These are phyloP conservation scores for Drosophila ezoana DNA, from an alignment of 2,888 invertebrate species.

Conservation along the genomic window DNA sequence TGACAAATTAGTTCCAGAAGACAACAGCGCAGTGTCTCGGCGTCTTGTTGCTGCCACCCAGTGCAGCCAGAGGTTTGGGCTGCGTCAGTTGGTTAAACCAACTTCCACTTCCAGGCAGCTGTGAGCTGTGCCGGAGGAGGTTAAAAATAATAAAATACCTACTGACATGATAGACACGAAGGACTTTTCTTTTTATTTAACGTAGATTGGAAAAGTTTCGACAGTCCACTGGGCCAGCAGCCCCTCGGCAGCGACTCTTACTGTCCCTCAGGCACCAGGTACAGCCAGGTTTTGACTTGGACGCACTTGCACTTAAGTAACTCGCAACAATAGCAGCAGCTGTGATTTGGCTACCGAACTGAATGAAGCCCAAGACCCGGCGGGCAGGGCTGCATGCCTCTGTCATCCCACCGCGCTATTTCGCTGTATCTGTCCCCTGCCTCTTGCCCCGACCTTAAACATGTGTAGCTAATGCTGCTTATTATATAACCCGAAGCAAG, in stretches of 20 bases:
- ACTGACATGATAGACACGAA: constrained; percentile 81
- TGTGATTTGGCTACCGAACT: constrained; percentile 50
- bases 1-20: constrained; percentile 83
- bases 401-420: background rate
- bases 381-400: constrained; percentile 9
- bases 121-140: constrained; percentile 42
- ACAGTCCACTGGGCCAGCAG: constrained; percentile 60
- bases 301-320: constrained; percentile 70
- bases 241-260: background rate
- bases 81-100: constrained; percentile 55
- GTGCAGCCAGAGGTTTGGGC: background rate
- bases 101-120: constrained; percentile 34
- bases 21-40: constrained; percentile 41
- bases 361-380: constrained; percentile 24
- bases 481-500: constrained; percentile 57
- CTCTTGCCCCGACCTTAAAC: constrained; percentile 28
- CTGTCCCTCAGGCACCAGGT: background rate
- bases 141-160: constrained; percentile 80
- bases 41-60: constrained; percentile 15
- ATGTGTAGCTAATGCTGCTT: constrained; percentile 69
- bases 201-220: constrained; percentile 82
- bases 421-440: constrained; percentile 4
- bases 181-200: constrained; percentile 81
- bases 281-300: constrained; percentile 42
- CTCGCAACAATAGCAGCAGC: constrained; percentile 54